Evolutionary conservation across 2,113 vertebrate genomes (phyloP).

Genomic region (Daubentonia madagascariensis): DNA sequence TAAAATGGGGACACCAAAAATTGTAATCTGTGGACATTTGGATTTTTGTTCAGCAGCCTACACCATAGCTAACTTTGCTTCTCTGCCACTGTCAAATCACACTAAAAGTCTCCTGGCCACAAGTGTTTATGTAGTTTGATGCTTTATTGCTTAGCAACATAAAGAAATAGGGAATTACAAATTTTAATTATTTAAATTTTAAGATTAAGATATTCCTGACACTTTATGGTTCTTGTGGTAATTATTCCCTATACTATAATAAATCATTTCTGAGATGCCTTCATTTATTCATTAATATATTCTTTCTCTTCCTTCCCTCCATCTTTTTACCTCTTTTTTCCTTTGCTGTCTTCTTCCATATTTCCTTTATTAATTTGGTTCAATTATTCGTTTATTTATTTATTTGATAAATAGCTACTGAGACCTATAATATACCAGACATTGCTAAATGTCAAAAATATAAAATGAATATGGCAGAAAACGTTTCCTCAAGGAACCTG

Average conservation of each 20-base stretch:
- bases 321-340: not conserved
- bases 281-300: not conserved
- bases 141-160: not conserved
- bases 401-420: not conserved
- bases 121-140: not conserved
- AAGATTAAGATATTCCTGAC: not conserved
- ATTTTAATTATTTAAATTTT: not conserved
- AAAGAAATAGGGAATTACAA: not conserved
- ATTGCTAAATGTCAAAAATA: not conserved
- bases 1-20: not conserved
- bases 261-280: not conserved
- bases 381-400: not conserved
- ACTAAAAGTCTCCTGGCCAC: not conserved
- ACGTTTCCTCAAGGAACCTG: not conserved
- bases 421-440: not conserved
- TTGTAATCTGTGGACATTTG: not conserved
- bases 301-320: not conserved
- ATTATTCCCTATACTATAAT: not conserved
- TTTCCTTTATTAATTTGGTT: not conserved
- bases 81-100: not conserved
- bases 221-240: not conserved
- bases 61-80: not conserved
- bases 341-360: not conserved
- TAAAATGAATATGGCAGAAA: not conserved
- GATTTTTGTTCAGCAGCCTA: not conserved